phyloP scores from a whole-genome alignment of 2,797 vertebrate genomes.

The Hirundo rustica region DNA sequence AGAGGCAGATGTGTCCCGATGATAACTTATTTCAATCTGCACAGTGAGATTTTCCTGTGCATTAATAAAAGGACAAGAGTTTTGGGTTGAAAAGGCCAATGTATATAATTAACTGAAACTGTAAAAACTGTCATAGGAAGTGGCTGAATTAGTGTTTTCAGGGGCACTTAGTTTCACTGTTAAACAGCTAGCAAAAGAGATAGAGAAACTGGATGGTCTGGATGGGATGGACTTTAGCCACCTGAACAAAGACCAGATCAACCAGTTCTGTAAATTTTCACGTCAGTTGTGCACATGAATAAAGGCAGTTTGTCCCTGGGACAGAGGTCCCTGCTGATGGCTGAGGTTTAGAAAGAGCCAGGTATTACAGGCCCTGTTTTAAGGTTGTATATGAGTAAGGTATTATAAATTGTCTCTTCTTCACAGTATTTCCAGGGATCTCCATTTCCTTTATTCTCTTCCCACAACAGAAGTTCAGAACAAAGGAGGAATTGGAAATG shows the following conservation, averaged over 20 bases:
- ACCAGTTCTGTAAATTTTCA: not conserved
- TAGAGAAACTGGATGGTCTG: not conserved
- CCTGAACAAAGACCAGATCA: not conserved
- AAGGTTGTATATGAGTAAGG: not conserved
- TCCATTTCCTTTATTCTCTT: not conserved
- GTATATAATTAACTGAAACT: not conserved
- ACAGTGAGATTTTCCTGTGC: not conserved
- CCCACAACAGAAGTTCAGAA: not conserved
- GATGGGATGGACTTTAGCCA: not conserved
- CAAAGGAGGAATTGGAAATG: not conserved
- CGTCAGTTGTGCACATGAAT: not conserved
- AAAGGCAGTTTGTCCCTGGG: not conserved
- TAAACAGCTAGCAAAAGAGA: not conserved
- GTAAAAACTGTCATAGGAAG: not conserved
- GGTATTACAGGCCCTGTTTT: not conserved
- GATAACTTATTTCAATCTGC: not conserved
- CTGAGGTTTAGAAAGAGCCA: not conserved
- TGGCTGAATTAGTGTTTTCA: not conserved
- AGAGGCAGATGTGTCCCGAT: not conserved
- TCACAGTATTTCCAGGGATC: not conserved
- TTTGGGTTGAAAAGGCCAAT: not conserved
- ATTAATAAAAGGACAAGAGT: not conserved
- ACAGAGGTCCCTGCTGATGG: not conserved
- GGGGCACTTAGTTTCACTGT: not conserved
- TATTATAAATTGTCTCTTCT: not conserved